Percentiles rank a stretch among this genome's conserved stretches.
These are phyloP conservation scores for Tenthredo notha DNA, from an alignment of 2,888 invertebrate genomes.

Conservation along the genomic window DNA sequence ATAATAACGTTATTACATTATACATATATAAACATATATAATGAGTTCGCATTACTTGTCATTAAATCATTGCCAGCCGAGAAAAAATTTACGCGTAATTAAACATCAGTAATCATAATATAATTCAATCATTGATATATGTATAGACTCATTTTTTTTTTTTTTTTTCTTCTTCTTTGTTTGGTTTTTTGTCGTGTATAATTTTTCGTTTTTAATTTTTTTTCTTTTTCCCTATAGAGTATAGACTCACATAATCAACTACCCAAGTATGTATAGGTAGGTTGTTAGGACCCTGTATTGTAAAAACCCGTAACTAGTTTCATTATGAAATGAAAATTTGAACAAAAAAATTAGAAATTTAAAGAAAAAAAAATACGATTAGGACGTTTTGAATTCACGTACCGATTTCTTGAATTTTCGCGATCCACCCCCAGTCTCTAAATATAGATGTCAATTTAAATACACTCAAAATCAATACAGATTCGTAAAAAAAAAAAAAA, in stretches of 20 bases:
- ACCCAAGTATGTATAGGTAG: conserved; percentile 2
- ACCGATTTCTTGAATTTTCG: background rate
- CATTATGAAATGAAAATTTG: background rate
- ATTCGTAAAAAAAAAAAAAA: background rate
- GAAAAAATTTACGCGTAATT: background rate
- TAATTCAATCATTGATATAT: too few relatives aligned
- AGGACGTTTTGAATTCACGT: background rate
- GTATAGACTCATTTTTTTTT: too few relatives aligned
- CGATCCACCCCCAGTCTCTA: background rate
- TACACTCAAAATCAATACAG: background rate
- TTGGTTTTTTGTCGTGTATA: too few relatives aligned
- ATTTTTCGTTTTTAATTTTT: conserved; percentile 34
- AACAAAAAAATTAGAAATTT: background rate
- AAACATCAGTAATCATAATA: background rate
- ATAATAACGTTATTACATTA: conserved; percentile 17
- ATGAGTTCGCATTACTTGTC: background rate
- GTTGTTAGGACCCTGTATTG: conserved; percentile 34
- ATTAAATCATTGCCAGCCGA: background rate
- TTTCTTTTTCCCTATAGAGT: conserved; percentile 45
- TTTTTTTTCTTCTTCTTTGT: too few relatives aligned
- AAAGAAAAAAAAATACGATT: background rate
- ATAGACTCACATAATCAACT: background rate
- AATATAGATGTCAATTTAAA: background rate
- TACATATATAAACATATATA: background rate
- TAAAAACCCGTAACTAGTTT: conserved; percentile 31